phyloP scores from a whole-genome alignment of 2,888 invertebrate species.

The Craniophora ligustri region DNA sequence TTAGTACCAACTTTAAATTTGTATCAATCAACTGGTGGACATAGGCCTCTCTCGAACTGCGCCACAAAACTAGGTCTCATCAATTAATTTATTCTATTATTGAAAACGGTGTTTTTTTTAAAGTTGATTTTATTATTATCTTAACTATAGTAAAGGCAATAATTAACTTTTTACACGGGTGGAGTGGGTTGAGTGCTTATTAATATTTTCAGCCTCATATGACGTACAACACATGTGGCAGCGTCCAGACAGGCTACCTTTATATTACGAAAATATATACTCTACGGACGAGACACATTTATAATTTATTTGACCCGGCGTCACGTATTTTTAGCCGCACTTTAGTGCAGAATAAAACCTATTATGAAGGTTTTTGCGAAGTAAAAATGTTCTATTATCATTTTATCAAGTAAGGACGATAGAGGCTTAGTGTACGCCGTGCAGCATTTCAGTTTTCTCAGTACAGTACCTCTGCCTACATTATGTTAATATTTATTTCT shows the following conservation, averaged over 20 bases:
- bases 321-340: constrained; percentile 52
- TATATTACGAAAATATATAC: constrained; percentile 48
- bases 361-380: constrained; percentile 18
- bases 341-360: constrained; percentile 12
- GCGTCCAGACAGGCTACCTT: constrained; percentile 34
- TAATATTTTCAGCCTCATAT: constrained; percentile 26
- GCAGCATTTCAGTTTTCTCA: constrained; percentile 8
- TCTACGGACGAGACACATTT: constrained; percentile 52
- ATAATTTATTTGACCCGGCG: constrained; percentile 60
- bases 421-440: constrained; percentile 3
- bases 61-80: no score
- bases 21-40: no score
- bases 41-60: no score
- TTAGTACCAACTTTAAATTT: no score
- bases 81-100: no score
- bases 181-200: constrained; percentile 23
- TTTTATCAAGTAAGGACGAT: constrained; percentile 19
- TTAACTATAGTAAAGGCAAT: no score
- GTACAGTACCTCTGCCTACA: neutral
- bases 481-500: constrained; percentile 16
- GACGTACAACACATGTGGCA: constrained; percentile 22
- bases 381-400: constrained; percentile 21
- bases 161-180: neutral
- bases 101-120: no score
- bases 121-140: no score